Evolutionary conservation across 2,888 invertebrate genomes (phyloP).

Genomic region (Subacronicta megacephala): DNA sequence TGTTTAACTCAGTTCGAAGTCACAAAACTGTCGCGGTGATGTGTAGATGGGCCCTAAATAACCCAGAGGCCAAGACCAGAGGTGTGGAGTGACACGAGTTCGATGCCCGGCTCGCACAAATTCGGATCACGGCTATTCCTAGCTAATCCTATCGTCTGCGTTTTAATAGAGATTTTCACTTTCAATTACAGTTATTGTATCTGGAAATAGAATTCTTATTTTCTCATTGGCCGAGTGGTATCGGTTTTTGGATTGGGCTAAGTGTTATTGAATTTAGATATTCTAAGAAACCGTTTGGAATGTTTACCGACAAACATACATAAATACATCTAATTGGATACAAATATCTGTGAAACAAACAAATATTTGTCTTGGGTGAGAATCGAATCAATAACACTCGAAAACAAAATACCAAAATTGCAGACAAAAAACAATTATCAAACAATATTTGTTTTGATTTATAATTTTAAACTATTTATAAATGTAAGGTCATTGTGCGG

Average conservation of each 20-base stretch:
- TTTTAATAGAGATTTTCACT: conserved; percentile 7
- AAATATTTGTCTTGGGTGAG: too few relatives aligned
- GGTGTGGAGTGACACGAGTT: conserved; percentile 59
- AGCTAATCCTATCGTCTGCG: conserved; percentile 22
- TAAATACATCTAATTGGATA: too few relatives aligned
- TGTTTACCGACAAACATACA: too few relatives aligned
- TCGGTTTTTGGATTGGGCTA: too few relatives aligned
- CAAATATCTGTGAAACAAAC: too few relatives aligned
- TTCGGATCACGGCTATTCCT: conserved; percentile 56
- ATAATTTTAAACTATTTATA: neutral
- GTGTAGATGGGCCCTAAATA: conserved; percentile 52
- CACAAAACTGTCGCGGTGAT: conserved; percentile 19
- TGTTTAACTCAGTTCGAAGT: conserved; percentile 9
- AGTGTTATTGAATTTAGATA: too few relatives aligned
- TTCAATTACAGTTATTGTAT: conserved; percentile 14
- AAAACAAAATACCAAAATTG: too few relatives aligned
- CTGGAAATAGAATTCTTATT: conserved; percentile 4
- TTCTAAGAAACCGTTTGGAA: too few relatives aligned
- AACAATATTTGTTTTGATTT: neutral
- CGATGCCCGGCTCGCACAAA: conserved; percentile 63
- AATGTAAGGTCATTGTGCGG: conserved; percentile 17
- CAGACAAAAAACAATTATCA: too few relatives aligned
- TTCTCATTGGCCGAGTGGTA: neutral
- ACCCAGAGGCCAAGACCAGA: conserved; percentile 63
- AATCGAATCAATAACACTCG: too few relatives aligned